Evolutionary conservation across 2,888 invertebrate species (phyloP).

Genomic region (Galeopsomyia nigrocyanea): DNA sequence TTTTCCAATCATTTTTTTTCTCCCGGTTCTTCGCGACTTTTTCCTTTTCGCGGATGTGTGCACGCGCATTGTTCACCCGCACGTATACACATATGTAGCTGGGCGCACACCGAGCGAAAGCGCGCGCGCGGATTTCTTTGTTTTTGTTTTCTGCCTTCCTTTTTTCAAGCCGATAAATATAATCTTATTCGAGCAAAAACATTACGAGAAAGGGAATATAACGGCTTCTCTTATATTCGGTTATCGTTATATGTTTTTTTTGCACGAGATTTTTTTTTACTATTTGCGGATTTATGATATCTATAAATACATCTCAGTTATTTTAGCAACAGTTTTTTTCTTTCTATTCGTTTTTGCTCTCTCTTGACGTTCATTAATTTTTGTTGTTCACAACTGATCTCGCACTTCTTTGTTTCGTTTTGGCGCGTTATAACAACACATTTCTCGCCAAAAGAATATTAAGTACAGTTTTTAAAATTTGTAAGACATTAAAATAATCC

Average conservation of each 20-base stretch:
- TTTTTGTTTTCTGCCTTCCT: not conserved
- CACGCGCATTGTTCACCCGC: not conserved
- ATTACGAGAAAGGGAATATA: not conserved
- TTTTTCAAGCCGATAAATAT: constrained; percentile 33
- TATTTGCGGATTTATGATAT: not conserved
- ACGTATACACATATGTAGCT: too few species aligned
- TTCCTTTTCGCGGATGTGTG: not conserved
- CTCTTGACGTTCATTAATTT: not conserved
- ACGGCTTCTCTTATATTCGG: not conserved
- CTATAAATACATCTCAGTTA: constrained; percentile 21
- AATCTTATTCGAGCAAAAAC: not conserved
- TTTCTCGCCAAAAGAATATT: not conserved
- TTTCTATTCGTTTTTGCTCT: not conserved
- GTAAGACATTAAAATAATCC: not conserved
- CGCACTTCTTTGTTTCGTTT: not conserved
- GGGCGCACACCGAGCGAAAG: too few species aligned
- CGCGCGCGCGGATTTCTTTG: not conserved
- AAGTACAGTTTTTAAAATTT: not conserved
- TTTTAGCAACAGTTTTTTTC: constrained; percentile 13
- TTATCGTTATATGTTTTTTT: not conserved
- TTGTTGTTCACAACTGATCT: not conserved
- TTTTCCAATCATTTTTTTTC: constrained; percentile 1
- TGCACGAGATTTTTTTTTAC: not conserved
- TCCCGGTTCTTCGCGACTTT: not conserved
- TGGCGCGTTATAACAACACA: too few species aligned